These are phyloP conservation scores for Mustela nigripes DNA, from an alignment of 2,113 vertebrate species.

Conservation along the genomic window DNA sequence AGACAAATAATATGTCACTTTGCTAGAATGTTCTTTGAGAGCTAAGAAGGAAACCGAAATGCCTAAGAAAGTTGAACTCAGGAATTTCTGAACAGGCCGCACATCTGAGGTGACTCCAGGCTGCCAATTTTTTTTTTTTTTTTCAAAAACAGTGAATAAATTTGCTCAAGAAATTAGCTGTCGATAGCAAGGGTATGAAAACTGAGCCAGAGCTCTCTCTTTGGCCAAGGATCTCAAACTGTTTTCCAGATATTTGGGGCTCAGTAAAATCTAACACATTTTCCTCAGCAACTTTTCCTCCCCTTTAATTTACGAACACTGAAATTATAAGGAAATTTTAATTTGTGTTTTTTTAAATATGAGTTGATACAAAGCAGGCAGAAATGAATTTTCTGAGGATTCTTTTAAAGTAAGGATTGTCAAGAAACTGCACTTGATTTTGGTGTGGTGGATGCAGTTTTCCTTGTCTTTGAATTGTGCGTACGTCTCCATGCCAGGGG, in stretches of 20 bases:
- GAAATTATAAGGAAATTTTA: not conserved
- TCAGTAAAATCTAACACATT: slow-evolving; percentile 61
- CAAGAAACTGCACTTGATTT: not conserved
- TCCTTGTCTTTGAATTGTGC: not conserved
- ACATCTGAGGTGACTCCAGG: slow-evolving; percentile 33
- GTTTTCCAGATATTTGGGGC: slow-evolving; percentile 58
- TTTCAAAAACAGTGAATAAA: slow-evolving; percentile 66
- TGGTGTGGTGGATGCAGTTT: not conserved
- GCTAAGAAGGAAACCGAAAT: slow-evolving; percentile 49
- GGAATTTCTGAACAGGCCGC: slow-evolving; percentile 60
- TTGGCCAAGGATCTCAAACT: slow-evolving; percentile 48
- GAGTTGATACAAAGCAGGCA: not conserved
- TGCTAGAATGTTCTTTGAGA: slow-evolving; percentile 61
- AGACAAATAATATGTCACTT: slow-evolving; percentile 25
- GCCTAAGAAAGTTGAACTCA: slow-evolving; percentile 30
- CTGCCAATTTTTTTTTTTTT: slow-evolving; percentile 31
- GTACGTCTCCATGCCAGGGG: not conserved
- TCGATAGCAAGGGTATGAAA: slow-evolving; percentile 57
- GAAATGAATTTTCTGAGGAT: not conserved
- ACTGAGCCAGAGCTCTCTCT: slow-evolving; percentile 8
- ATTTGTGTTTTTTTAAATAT: not conserved
- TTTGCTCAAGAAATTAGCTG: slow-evolving; percentile 81
- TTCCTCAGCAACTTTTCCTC: slow-evolving; percentile 33
- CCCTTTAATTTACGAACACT: not conserved
- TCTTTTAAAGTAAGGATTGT: not conserved